Base-by-base conservation (phyloP, 2,888 invertebrate species). In the Polietes domitor region DNA sequence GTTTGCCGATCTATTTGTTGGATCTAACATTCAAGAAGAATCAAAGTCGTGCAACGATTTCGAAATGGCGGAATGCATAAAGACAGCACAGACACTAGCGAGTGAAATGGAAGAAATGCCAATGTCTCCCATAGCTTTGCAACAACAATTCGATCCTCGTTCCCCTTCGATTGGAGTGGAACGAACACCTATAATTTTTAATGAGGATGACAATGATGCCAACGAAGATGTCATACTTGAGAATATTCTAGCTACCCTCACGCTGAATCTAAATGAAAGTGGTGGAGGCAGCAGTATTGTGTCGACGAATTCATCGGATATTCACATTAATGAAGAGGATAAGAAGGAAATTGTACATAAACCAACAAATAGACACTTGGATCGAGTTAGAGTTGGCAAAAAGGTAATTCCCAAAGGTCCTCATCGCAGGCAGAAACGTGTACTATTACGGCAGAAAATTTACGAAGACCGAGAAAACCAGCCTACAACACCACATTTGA, bases 111-210 rank as follows among this genome's bases (percentile, higher is more conserved):
- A 80, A 82, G 1, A 79, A 79, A 58, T 85, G 88, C 83, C 84
- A 17, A 80, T 79, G 12, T 86, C 88, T 5, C 83, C 83, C 2
- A n/a, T 73, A 9, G 41, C 5, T 4, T 9, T 80, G 19, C 86
- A 87, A 65, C 86, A 87, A 21, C 76, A 63, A n/a, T 65, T 85
- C 47, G 91, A 91, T 89, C 91, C 91, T 0, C 92, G 91, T 0
- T 91, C 91, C 1, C 91, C 91, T 2, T 90, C 88, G 17, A 79
- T 90, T 6, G 91, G 91, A 4, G 89, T 91, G 5, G 92, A 91
- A 17, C 88, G 91, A 21, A 91, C 91, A 0, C 91, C 92, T 7
- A 91, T 91, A 0, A 89, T 91, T 17, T 90, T 91, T 41, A 89
- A 87, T 70, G 91, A 91, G 68, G 89, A 89, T 26, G 88, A 88